phyloP scores from a whole-genome alignment of 2,113 vertebrate genomes.

The Pyrgilauda ruficollis region DNA sequence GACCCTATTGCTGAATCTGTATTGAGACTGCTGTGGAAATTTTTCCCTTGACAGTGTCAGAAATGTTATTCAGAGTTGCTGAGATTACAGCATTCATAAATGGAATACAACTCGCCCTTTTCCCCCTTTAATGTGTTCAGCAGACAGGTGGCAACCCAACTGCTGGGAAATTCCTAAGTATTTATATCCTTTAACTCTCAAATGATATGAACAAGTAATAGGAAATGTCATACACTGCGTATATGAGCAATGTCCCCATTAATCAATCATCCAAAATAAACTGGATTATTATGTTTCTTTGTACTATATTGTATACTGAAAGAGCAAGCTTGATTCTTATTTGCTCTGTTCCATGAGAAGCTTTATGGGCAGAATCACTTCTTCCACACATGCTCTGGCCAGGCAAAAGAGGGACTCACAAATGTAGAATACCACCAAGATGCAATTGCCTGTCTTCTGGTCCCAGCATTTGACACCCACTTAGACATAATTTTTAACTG shows the following conservation, averaged over 20 bases:
- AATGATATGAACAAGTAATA: slow-evolving; percentile 53
- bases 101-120: slow-evolving; percentile 31
- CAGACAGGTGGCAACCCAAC: slow-evolving; percentile 61
- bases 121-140: slow-evolving; percentile 29
- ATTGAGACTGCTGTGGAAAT: neutral
- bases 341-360: neutral
- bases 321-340: neutral
- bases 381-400: neutral
- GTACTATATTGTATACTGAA: neutral
- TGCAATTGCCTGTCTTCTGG: neutral
- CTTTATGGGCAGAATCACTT: neutral
- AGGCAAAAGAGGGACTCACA: neutral
- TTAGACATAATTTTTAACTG: neutral
- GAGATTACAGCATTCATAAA: slow-evolving; percentile 20
- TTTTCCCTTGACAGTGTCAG: neutral
- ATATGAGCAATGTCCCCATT: slow-evolving; percentile 54
- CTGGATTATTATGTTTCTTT: slow-evolving; percentile 41
- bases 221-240: slow-evolving; percentile 41
- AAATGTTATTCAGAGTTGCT: slow-evolving; percentile 24
- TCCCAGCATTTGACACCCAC: neutral
- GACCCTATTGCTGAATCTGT: neutral
- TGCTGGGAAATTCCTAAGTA: slow-evolving; percentile 66
- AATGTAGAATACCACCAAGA: neutral
- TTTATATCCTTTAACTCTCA: slow-evolving; percentile 68
- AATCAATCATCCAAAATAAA: slow-evolving; percentile 62